These are phyloP conservation scores for Macaca fascicularis DNA, from an alignment of 2,113 vertebrate genomes.

Conservation along the genomic window DNA sequence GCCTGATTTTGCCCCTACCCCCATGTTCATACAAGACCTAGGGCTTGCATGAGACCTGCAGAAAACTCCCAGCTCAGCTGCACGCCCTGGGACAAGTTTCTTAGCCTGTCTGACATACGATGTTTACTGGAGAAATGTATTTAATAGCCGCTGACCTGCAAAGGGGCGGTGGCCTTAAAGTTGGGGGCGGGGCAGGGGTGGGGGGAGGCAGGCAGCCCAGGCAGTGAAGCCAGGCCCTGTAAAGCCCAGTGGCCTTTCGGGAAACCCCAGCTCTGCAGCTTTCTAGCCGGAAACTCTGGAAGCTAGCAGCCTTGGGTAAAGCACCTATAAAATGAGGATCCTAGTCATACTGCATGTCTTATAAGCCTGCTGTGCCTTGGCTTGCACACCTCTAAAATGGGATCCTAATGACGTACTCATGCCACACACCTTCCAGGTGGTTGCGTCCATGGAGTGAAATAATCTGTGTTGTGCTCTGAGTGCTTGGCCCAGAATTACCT, in stretches of 20 bases:
- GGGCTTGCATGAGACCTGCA: not conserved
- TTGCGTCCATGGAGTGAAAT: accelerated
- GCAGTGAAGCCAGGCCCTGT: too few species aligned
- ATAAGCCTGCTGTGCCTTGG: not conserved
- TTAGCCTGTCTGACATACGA: too few species aligned
- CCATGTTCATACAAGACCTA: not conserved
- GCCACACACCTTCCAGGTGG: not conserved
- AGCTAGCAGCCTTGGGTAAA: not conserved
- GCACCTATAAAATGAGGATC: not conserved
- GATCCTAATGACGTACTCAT: not conserved
- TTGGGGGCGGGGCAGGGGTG: not conserved
- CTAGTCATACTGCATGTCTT: not conserved
- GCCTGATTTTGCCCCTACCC: not conserved
- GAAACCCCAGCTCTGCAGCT: not conserved
- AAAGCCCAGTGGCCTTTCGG: not conserved
- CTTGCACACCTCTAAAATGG: not conserved
- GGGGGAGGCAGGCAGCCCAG: not conserved
- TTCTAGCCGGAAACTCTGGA: not conserved
- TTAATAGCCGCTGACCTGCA: not conserved
- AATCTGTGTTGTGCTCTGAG: not conserved
- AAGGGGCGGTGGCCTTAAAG: too few species aligned
- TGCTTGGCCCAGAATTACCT: not conserved
- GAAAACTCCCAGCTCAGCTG: not conserved
- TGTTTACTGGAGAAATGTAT: not conserved
- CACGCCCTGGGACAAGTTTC: too few species aligned